Base-by-base conservation (phyloP, 2,797 vertebrate species). In the Staurois parvus region DNA sequence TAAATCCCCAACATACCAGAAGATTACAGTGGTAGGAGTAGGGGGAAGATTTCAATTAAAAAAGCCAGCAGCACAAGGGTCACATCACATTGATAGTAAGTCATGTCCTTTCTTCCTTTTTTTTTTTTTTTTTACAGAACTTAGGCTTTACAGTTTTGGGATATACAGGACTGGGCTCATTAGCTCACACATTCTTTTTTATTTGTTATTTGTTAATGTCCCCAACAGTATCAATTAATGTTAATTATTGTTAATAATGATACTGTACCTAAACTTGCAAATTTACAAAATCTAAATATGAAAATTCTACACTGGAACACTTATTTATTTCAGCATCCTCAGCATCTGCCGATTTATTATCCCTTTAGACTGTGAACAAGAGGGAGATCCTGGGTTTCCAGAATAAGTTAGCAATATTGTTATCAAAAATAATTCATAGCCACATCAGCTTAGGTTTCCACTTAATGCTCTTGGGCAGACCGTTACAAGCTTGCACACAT, bases 331-430 rank as follows among this genome's bases (percentile, higher is more conserved):
- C 42, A 52, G 17, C 42, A 56, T 45, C 67, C 28, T 56, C 24
- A 80, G 78, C 66, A 70, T 80, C 78, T 80, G 66, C 69, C 77
- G 13, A 29, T 29, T 42, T 79, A 30, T 79, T 79, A 79, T 79
- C 42, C 77, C 77, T 32, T 79, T 45, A 79, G 28, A 69, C 62
- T 79, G 66, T n/a, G 69, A 42, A 40, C n/a, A 42, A 69, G 76
- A 68, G 37, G 64, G 77, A 32, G 48, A 19, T 52, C 19, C 48
- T 52, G 17, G 10, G 13, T 19, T 19, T 32, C 45, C 21, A 70
- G 42, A 56, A 67, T 80, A 80, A 80, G 66, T 80, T 80, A 80
- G 78, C 42, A 56, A 80, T 80, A 80, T 80, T 78, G 76, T 78
- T 80, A 80, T 70, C 66, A 80, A 56, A 56, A 69, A 70, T 80